Percentiles rank a stretch among this genome's conserved stretches.
These are phyloP conservation scores for Rhingia rostrata DNA, from an alignment of 2,888 invertebrate genomes.

Conservation along the genomic window DNA sequence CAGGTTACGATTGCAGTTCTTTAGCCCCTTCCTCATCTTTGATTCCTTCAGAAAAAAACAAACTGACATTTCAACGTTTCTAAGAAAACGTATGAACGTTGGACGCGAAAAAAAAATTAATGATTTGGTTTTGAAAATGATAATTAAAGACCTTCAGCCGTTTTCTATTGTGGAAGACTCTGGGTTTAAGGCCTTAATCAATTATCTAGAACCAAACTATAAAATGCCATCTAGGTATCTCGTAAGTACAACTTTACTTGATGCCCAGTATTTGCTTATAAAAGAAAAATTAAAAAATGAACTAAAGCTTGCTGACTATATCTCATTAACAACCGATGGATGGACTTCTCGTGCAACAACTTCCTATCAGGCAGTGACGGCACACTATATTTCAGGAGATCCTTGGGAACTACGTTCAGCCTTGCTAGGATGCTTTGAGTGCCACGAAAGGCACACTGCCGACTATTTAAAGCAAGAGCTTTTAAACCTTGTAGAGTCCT, in stretches of 20 bases:
- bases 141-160: slow-evolving; percentile 21
- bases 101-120: slow-evolving; percentile 27
- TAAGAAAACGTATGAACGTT: slow-evolving; percentile 10
- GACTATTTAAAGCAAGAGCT: slow-evolving; percentile 12
- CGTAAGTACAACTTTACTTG: slow-evolving; percentile 9
- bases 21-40: no score
- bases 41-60: slow-evolving; percentile 11
- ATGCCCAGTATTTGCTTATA: background rate
- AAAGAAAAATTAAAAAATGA: slow-evolving; percentile 20
- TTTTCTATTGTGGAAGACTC: slow-evolving; percentile 26
- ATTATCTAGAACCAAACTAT: slow-evolving; percentile 16
- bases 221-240: background rate
- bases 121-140: slow-evolving; percentile 26
- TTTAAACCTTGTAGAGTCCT: background rate
- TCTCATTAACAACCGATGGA: slow-evolving; percentile 25
- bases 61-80: slow-evolving; percentile 22
- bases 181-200: slow-evolving; percentile 10
- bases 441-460: slow-evolving; percentile 4
- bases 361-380: background rate
- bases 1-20: background rate
- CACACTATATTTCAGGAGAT: slow-evolving; percentile 13
- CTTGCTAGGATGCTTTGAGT: slow-evolving; percentile 27
- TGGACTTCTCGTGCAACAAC: slow-evolving; percentile 34
- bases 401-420: slow-evolving; percentile 26
- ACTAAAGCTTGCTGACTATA: background rate